A percentile compares a stretch with the other conserved stretches of the same genome.
These are phyloP conservation scores for Henicopernis longicauda DNA, from an alignment of 2,113 vertebrate genomes.

Conservation along the genomic window DNA sequence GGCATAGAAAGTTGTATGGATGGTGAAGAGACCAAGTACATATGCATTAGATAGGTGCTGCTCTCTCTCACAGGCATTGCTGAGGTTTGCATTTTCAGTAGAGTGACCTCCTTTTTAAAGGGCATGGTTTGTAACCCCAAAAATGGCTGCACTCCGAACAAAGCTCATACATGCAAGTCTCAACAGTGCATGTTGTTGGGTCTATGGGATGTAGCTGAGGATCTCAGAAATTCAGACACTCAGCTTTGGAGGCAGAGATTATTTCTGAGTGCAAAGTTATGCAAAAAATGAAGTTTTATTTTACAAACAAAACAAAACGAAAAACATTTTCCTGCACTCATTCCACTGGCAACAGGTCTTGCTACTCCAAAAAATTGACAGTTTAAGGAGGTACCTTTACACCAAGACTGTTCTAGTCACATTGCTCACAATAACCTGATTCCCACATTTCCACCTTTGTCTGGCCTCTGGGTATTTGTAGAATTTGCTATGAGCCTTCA, in stretches of 20 bases:
- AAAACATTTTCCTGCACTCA: rapidly evolving
- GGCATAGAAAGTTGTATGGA: background rate
- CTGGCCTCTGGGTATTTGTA: background rate
- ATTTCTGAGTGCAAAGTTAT: background rate
- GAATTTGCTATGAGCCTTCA: background rate
- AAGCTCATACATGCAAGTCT: background rate
- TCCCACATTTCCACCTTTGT: background rate
- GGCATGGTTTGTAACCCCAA: background rate
- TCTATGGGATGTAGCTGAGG: background rate
- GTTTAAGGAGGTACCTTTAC: background rate
- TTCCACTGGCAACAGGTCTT: background rate
- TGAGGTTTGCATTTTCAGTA: background rate
- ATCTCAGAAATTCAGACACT: background rate
- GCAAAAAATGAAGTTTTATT: background rate
- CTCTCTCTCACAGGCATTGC: background rate
- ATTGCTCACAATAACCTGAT: background rate
- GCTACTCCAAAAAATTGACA: background rate
- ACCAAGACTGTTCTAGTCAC: background rate
- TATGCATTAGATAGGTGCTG: background rate
- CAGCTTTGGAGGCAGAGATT: background rate
- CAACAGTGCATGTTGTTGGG: background rate
- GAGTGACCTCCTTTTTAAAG: background rate
- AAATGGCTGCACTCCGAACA: background rate
- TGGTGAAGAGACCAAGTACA: background rate
- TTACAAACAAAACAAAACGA: background rate